Conservation (phyloP, 2,797 vertebrate species). For the Myioborus miniatus region DNA sequence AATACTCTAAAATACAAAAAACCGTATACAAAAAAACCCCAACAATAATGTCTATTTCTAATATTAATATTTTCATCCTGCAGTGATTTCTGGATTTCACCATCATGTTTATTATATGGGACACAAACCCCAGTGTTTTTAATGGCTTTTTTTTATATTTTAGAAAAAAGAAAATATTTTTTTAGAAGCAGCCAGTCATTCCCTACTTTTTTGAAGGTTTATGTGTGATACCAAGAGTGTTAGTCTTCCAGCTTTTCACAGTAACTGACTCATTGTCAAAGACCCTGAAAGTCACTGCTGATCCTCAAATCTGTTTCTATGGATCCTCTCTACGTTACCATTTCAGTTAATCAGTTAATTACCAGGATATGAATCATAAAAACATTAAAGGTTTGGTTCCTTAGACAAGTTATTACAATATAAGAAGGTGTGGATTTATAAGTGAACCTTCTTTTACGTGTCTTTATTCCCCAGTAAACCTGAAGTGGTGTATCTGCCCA, state of each 20-base stretch:
- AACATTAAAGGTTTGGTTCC: not conserved
- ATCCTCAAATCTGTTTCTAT: not conserved
- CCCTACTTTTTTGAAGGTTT: not conserved
- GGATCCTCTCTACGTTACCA: not conserved
- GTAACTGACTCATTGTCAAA: not conserved
- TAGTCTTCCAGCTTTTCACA: not conserved
- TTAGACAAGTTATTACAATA: not conserved
- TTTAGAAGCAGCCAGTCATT: not conserved
- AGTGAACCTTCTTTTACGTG: not conserved
- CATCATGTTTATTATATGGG: not conserved
- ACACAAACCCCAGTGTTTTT: accelerated
- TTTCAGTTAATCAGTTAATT: not conserved
- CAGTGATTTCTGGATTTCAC: not conserved
- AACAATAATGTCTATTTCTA: not conserved
- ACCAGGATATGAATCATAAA: not conserved
- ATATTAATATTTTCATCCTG: not conserved
- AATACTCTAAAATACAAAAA: not conserved
- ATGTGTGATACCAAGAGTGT: not conserved
- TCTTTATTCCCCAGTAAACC: not conserved
- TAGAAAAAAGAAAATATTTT: not conserved
- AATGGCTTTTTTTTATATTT: not conserved
- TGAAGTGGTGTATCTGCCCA: not conserved
- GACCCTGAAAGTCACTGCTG: not conserved
- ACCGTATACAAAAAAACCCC: accelerated
- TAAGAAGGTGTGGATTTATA: not conserved